Percentiles rank a stretch among this genome's conserved stretches.
Conservation (phyloP, 1,140 invertebrate genomes). For the Trachymyrmex septentrionalis region DNA sequence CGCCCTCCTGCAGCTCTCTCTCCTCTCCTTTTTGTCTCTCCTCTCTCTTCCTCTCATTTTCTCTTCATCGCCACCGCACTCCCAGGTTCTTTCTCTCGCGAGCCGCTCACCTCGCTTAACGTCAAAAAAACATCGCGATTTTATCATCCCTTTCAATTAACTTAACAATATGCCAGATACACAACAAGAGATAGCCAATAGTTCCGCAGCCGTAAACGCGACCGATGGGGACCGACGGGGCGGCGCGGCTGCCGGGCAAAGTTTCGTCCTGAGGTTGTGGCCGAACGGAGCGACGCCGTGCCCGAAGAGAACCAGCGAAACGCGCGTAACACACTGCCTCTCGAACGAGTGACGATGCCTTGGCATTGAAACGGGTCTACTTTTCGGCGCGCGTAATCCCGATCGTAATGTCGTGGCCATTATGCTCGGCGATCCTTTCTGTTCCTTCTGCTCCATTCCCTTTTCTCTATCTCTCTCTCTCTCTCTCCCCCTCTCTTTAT, state of each 20-base stretch:
- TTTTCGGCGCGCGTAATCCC: conserved; percentile 76
- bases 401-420: conserved; percentile 76
- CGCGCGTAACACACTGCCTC: conserved; percentile 44
- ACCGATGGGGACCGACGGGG: conserved; percentile 8
- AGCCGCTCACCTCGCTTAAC: conserved; percentile 75
- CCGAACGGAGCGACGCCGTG: not conserved
- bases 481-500: not conserved
- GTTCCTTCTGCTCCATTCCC: not conserved
- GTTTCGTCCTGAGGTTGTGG: conserved; percentile 61
- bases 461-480: not conserved
- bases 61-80: conserved; percentile 18
- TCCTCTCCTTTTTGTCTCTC: conserved; percentile 37
- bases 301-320: conserved; percentile 9
- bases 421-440: conserved; percentile 55
- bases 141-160: conserved; percentile 82
- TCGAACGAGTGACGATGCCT: conserved; percentile 68
- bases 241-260: conserved; percentile 54
- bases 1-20: conserved; percentile 23
- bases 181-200: conserved; percentile 77
- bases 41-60: not conserved
- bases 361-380: conserved; percentile 73
- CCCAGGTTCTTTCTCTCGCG: conserved; percentile 48
- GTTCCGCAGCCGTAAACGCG: conserved; percentile 65
- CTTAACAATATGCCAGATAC: conserved; percentile 82
- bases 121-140: conserved; percentile 81